Base-by-base conservation (phyloP, 2,797 vertebrate genomes). In the Rhynchotus rufescens region DNA sequence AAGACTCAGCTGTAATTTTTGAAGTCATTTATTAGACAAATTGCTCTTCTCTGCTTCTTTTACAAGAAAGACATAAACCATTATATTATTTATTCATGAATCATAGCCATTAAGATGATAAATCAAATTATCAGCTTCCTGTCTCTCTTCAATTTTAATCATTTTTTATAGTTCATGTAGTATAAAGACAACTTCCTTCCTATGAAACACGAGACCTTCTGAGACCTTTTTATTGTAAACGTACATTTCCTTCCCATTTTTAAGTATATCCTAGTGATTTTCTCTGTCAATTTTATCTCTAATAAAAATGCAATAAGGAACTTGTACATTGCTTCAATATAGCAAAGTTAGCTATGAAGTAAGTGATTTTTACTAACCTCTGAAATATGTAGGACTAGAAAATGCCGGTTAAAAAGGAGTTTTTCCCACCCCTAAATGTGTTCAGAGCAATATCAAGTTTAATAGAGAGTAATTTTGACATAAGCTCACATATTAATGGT, bases 1-100 rank as follows among this genome's bases (percentile, higher is more conserved):
- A 97, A 92, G 94, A 89, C 92, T 95, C 94, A 67, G 80, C 84
- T 92, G 86, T 90, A 89, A 93, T 96, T 92, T 93, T 56, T 90
- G 80, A 92, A 94, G 95, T 96, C 92, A 88, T 88, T 95, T 95
- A 87, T 95, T 93, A 96, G 94, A 97, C 88, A 97, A 96, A 96
- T 95, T 94, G 83, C 84, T 94, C 95, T 96, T 91, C 90, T 88
- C 85, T 94, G 82, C 74, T 93, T 88, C 94, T 95, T 97, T 97
- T 97, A 97, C 96, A 97, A 97, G 96, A 96, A 97, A 97, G 95
- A 97, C 93, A 96, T 96, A 97, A 97, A 92, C 88, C 89, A 89
- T 94, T 96, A 86, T 93, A 98, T 99, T 96, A 98, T 98, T 99
- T 99, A 99, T 99, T 99, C 97, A 99, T 99, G 97, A 98, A 96